A percentile compares a stretch with the other conserved stretches of the same genome.
Conservation (phyloP, 2,113 vertebrate genomes). For the Vombatus ursinus region DNA sequence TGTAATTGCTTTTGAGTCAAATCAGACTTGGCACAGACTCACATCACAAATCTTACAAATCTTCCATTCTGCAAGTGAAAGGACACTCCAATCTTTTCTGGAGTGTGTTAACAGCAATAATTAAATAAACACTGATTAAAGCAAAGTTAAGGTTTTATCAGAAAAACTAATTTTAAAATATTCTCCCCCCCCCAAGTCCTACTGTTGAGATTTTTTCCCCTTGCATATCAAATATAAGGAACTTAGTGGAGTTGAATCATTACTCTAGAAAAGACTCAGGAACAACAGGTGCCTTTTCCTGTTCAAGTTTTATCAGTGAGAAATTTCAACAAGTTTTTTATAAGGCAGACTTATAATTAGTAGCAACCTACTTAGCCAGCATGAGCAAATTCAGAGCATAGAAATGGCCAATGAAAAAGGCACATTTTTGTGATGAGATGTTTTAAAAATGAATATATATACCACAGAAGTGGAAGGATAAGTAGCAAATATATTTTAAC, state of each 20-base stretch:
- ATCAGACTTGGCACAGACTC: conserved; percentile 50
- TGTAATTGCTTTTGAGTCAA: conserved; percentile 70
- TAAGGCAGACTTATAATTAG: neutral
- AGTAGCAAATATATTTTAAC: neutral
- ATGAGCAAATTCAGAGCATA: neutral
- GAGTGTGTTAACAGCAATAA: conserved; percentile 3
- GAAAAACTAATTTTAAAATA: conserved; percentile 35
- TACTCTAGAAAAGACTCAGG: conserved; percentile 26
- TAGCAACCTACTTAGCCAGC: neutral
- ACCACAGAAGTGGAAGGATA: conserved; percentile 1
- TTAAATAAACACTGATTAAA: conserved; percentile 28
- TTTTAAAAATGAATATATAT: neutral
- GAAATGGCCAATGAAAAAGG: conserved; percentile 13
- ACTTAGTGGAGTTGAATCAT: neutral
- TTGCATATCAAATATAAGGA: neutral
- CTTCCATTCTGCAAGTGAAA: too few species aligned
- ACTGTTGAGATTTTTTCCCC: neutral
- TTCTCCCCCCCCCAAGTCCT: neutral
- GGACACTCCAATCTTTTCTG: neutral
- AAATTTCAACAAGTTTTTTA: neutral
- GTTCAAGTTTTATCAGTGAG: neutral
- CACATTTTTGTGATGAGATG: neutral
- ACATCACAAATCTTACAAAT: conserved; percentile 39
- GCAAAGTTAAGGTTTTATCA: conserved; percentile 4
- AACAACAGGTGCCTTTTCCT: conserved; percentile 8